Evolutionary conservation across 2,888 invertebrate species (phyloP), one percentile per base, ranked within the genome.

Genomic region (Xanthorhoe designata): DNA sequence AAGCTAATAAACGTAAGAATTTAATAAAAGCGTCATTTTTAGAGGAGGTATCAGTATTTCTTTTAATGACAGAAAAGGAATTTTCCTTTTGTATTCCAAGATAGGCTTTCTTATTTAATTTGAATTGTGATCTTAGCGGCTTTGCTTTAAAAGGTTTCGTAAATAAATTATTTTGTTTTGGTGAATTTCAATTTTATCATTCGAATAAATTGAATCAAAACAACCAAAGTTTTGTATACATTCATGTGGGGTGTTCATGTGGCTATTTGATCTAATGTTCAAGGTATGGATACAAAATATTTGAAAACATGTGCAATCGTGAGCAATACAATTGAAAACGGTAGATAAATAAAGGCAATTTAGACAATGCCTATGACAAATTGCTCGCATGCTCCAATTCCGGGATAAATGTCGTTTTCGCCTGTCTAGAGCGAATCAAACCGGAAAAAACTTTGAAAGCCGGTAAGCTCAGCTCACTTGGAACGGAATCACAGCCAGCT

Each of bases 401-500:
- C 66, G 66, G 63, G 70, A 70, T 78, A 72, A 78, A 77, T 70
- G 74, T 73, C 63, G 67, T 74, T 74, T 77, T 80, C 74, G 75
- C 70, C 77, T 75, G 83, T 81, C 78, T 84, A 82, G 84, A 83
- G 82, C 84, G 83, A 85, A 87, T 87, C 82, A 83, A 80, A 82
- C 85, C 83, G 79, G 77, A 82, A 82, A 86, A 90, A 89, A 86
- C 89, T 90, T 88, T 86, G 86, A 89, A 88, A 89, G 87, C 85
- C 83, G 76, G 85, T 83, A 84, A 88, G 81, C 84, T 80, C 72
- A 80, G 82, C 77, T 84, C 84, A 80, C 80, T 81, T 82, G 81
- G 85, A 86, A 89, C 84, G 78, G 89, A 92, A 92, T 92, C 92
- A 91, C 90, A 84, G 86, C 83, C 85, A 86, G 85, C 89, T 89